Evolutionary conservation across 2,113 vertebrate genomes (phyloP), one percentile per base, ranked within the genome.

Genomic region (Potamarius usumacintae): DNA sequence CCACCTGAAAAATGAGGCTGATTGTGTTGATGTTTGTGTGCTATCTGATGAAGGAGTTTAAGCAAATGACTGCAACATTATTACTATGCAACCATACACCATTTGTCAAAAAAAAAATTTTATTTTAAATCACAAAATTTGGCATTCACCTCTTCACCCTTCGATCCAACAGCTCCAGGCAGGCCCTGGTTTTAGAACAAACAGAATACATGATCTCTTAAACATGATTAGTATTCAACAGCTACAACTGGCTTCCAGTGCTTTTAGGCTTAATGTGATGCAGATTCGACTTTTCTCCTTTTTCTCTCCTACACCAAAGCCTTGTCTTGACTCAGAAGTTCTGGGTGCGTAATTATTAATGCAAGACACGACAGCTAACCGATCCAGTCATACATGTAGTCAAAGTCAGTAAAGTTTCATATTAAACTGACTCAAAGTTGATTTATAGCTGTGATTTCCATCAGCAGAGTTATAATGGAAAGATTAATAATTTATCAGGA

Each of bases 61-160:
- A 6, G 20, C 60, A 62, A 55, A 55, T 2, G 53, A 11, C 53
- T 55, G 53, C 53, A 58, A 18, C 17, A 58, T 58, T 18, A 18
- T 58, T 58, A 6, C 57, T 5, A 17, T 58, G 57, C 62, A 42
- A 42, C 4, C 42, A 42, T 42, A 42, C 42, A 42, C 42, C 42
- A 42, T 42, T 42, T 42, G 42, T 42, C 42, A 42, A 42, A 42
- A 42, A 42, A 42, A 42, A 42, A 42, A 42, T 2, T 42, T 2
- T 42, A 42, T 42, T 42, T 42, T 42, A n/a, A 5, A 72, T 22
- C 53, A 53, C n/a, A 81, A 81, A 81, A 5, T 34, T 20, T 60
- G 10, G 53, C 20, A 93, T 82, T 95, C 89, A 96, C 95, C 90
- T 95, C 93, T 12, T 96, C 95, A 92, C 97, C 97, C 90, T 98